Evolutionary conservation across 2,797 vertebrate species (phyloP), one percentile per base, ranked within the genome.

Genomic region (Xiphorhynchus erythropygius): DNA sequence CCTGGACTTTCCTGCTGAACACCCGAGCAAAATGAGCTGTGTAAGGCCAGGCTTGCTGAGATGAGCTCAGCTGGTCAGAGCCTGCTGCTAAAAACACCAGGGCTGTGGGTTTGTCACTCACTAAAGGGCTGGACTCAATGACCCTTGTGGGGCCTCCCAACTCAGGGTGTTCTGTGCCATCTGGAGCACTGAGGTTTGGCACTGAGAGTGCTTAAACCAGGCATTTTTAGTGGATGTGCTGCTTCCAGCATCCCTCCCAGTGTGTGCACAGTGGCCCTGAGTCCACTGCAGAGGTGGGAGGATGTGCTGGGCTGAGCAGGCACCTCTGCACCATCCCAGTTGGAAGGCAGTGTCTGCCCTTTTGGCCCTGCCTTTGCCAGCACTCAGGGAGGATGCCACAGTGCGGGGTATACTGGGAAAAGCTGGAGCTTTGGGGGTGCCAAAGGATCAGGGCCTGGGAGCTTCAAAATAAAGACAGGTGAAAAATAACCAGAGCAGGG

Each of bases 181-280:
- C 37, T 0, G 0, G 12, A 32, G 13, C 3, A 10, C 64, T 37
- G 25, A 71, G 22, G 12, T 50, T 52, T 37, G 24, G 23, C 30
- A 2, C 4, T 17, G 32, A 18, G 3, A 28, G n/a, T 21, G 59
- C 24, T 64, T 8, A 39, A 60, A 70, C 13, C 44, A 6, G 25
- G 7, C 8, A 10, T 7, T 42, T 90, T 68, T 18, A 18, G 21
- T 75, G 53, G 33, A 30, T 60, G 3, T 56, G 4, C 42, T 62
- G 42, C 60, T 63, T 19, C 10, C 42, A 2, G 14, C 23, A 4
- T 1, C 37, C 53, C 32, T 82, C 30, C 22, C 17, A 8, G 12
- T 0, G 0, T 2, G 30, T 13, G 9, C 33, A 2, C 37, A 9
- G 53, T 0, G 1, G 21, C 8, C 49, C 74, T 22, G 37, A 1